phyloP scores from a whole-genome alignment of 2,113 vertebrate genomes.

The Phylloscopus trochiloides region DNA sequence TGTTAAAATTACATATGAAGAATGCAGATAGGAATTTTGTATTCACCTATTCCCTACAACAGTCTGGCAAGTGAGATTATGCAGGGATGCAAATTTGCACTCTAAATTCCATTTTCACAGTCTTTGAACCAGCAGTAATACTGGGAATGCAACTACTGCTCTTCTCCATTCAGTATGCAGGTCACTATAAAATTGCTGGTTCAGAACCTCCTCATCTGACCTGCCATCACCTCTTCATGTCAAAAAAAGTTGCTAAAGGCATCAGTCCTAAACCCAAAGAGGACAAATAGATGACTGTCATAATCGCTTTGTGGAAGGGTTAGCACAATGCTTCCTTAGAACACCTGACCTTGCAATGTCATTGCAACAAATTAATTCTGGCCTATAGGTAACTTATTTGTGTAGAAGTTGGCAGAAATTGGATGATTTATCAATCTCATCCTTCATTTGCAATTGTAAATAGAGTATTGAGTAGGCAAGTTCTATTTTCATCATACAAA shows the following conservation, averaged over 20 bases:
- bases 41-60: neutral
- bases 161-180: neutral
- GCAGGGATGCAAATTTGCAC: neutral
- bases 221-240: conserved; percentile 5
- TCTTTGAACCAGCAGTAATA: conserved; percentile 4
- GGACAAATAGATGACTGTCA: conserved; percentile 14
- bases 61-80: neutral
- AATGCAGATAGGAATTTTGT: conserved; percentile 21
- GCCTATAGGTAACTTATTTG: conserved; percentile 54
- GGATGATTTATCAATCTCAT: conserved; percentile 62
- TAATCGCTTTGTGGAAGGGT: neutral
- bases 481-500: conserved; percentile 65
- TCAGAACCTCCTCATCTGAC: conserved; percentile 33
- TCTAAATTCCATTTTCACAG: conserved; percentile 10
- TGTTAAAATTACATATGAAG: neutral
- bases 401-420: conserved; percentile 57
- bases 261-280: conserved; percentile 17
- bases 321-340: neutral
- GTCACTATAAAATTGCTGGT: conserved; percentile 35
- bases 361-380: conserved; percentile 59
- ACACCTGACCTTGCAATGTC: conserved; percentile 28
- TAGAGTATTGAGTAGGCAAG: conserved; percentile 59
- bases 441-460: conserved; percentile 70
- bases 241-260: conserved; percentile 52
- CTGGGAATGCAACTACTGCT: neutral